phyloP scores from a whole-genome alignment of 2,888 invertebrate genomes.

The Neoaliturus tenellus region DNA sequence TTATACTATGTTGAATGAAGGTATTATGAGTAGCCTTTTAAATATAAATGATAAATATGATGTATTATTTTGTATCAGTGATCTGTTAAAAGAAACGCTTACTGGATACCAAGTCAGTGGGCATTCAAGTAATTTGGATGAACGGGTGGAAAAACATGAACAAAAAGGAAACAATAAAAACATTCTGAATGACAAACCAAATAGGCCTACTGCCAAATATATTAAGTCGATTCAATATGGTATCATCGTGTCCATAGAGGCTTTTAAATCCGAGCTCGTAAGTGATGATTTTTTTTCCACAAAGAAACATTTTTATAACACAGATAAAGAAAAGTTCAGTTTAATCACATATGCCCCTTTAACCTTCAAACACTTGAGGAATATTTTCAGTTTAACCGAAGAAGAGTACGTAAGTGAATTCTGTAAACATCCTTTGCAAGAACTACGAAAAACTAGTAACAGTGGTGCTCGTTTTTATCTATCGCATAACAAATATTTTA shows the following conservation, averaged over 20 bases:
- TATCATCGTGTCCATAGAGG: constrained; percentile 90
- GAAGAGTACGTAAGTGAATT: constrained; percentile 99
- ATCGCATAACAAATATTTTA: constrained; percentile 99
- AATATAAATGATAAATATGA: neutral
- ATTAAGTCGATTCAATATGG: constrained; percentile 99
- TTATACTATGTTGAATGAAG: neutral
- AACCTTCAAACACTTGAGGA: constrained; percentile 99
- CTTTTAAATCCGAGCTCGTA: constrained; percentile 96
- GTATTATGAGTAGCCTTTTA: neutral
- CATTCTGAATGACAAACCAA: neutral
- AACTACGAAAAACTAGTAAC: constrained; percentile 98
- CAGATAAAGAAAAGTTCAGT: constrained; percentile 77
- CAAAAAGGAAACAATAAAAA: neutral
- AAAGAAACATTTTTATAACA: constrained; percentile 98
- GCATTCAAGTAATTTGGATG: neutral
- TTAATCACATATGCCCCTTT: constrained; percentile 99
- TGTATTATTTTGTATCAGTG: too few species aligned
- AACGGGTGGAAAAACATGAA: neutral
- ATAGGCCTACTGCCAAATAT: too few species aligned
- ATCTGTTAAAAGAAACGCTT: too few species aligned
- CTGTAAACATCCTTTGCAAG: constrained; percentile 95
- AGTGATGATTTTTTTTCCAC: too few species aligned
- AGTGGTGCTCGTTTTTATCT: constrained; percentile 99
- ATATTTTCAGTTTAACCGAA: constrained; percentile 98
- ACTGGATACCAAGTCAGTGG: too few species aligned